phyloP scores from a whole-genome alignment of 1,140 invertebrate genomes.

The Achroia grisella region DNA sequence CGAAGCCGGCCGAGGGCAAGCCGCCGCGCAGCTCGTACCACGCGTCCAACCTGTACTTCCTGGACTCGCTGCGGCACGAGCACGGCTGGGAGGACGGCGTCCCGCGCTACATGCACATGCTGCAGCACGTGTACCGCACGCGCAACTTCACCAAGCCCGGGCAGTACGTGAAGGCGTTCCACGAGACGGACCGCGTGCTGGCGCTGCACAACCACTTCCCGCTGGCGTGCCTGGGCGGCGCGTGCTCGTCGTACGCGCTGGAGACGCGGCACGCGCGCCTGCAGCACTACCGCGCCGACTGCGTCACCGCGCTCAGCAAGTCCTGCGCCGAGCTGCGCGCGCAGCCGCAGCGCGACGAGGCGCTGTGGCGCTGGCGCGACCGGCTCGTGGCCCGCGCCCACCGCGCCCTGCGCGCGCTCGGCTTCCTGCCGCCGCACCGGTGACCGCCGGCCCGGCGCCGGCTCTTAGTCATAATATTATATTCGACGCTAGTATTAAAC shows the following conservation, averaged over 20 bases:
- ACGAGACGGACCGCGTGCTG: slow-evolving; percentile 91
- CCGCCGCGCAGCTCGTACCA: slow-evolving; percentile 86
- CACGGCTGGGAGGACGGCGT: slow-evolving; percentile 89
- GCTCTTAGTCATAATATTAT: slow-evolving; percentile 28
- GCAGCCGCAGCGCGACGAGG: slow-evolving; percentile 88
- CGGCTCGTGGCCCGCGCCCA: slow-evolving; percentile 81
- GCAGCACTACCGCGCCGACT: slow-evolving; percentile 95
- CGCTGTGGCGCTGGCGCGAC: slow-evolving; percentile 91
- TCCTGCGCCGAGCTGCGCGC: slow-evolving; percentile 87
- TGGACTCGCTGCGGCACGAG: slow-evolving; percentile 90
- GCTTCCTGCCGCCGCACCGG: slow-evolving; percentile 78
- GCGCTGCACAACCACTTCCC: slow-evolving; percentile 96
- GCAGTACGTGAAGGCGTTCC: slow-evolving; percentile 95
- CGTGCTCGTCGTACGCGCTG: slow-evolving; percentile 90
- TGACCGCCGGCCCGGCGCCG: slow-evolving; percentile 23
- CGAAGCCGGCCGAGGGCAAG: slow-evolving; percentile 84
- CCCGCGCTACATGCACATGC: slow-evolving; percentile 94
- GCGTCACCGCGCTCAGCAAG: slow-evolving; percentile 92
- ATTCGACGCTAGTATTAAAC: slow-evolving; percentile 47
- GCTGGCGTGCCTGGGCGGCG: slow-evolving; percentile 87
- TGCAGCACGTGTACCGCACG: slow-evolving; percentile 93
- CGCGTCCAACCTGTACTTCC: slow-evolving; percentile 94
- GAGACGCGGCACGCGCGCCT: slow-evolving; percentile 89
- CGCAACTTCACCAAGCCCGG: slow-evolving; percentile 95
- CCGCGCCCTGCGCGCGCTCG: slow-evolving; percentile 80